Conservation (phyloP, 2,113 vertebrate genomes). For the Phalacrocorax aristotelis region DNA sequence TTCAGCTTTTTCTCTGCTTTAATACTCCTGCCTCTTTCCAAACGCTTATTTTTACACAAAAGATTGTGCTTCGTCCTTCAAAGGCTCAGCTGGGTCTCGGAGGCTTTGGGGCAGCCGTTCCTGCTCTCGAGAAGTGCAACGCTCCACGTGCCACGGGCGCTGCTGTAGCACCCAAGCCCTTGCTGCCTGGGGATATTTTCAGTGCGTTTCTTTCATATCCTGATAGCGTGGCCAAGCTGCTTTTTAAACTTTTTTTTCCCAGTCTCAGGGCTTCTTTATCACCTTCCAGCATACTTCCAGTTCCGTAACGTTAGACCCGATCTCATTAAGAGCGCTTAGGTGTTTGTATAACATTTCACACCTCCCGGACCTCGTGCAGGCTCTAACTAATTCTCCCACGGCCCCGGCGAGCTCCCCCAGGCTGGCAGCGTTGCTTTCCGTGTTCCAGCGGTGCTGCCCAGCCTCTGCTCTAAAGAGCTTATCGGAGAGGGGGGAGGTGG, state of each 20-base stretch:
- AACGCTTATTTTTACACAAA: background rate
- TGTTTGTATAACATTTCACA: background rate
- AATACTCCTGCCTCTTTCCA: background rate
- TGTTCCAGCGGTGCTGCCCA: background rate
- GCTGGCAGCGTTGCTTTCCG: background rate
- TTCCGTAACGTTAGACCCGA: background rate
- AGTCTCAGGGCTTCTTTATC: background rate
- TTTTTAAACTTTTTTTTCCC: background rate
- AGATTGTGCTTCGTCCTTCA: background rate
- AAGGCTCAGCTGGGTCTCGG: background rate
- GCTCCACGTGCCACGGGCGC: background rate
- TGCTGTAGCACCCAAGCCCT: background rate
- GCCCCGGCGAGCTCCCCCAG: background rate
- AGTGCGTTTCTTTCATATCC: background rate
- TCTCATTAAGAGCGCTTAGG: background rate
- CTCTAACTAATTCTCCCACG: background rate
- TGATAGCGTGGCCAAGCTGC: background rate
- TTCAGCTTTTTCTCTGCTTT: background rate
- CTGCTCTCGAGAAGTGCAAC: background rate
- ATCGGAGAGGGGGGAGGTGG: background rate
- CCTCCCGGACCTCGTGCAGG: background rate
- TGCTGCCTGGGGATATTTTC: background rate
- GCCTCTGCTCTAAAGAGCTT: background rate
- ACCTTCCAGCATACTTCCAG: background rate
- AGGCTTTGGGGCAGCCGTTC: background rate